Base-by-base conservation (phyloP, 1,140 invertebrate genomes). In the Adelges cooleyi region DNA sequence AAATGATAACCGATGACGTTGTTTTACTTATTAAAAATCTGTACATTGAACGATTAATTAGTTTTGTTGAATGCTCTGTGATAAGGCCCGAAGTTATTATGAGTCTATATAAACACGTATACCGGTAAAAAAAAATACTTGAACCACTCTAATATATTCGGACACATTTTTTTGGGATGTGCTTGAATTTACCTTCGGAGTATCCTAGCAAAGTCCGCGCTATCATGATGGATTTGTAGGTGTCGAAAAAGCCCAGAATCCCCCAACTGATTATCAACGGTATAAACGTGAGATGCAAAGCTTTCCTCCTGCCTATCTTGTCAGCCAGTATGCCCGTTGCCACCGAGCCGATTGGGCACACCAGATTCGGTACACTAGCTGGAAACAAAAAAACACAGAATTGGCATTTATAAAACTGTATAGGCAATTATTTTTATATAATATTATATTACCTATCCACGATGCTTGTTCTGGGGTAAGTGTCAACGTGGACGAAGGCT, bases 191-290 rank as follows among this genome's bases (percentile, higher is more conserved):
- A 33, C 29, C 29, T 33, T 33, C 29, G 5, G 29, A 6, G 29
- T 33, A 33, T 67, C 70, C 70, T 3, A 69, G 67, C 9, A 71
- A 66, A 36, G 68, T 68, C 15, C 70, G 59, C 23, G 69, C 70
- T 10, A 68, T 66, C 42, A 66, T 70, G 25, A 71, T 66, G 29
- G 59, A 36, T 10, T 68, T 42, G 23, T 67, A 65, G 22, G 66
- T 51, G 22, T 65, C 48, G 13, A 66, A 11, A 17, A n/a, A 44
- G 8, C 11, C 40, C 4, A 44, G 10, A n/a, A 44, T 44, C 8
- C 3, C n/a, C 86, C 87, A 92, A 10, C 88, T 87, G 4, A 82
- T 68, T 1, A 86, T 72, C 69, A 86, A 88, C 0, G 87, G 86
- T 25, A 89, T 67, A 10, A 83, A 81, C 2, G 85, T 83, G 11